Evolutionary conservation across 2,888 invertebrate species (phyloP).

Genomic region (Latheticus oryzae): DNA sequence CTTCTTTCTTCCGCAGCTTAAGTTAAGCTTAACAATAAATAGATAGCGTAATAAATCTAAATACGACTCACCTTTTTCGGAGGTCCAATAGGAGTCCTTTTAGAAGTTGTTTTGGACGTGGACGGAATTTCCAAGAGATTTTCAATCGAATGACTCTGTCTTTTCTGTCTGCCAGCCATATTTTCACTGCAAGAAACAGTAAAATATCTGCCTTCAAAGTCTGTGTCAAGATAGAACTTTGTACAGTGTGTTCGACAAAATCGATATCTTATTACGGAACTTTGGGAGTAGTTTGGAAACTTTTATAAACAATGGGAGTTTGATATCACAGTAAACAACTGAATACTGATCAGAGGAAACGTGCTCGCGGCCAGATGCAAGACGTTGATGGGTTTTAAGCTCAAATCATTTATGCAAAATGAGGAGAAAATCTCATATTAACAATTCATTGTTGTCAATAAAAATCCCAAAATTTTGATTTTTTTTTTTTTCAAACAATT

Average conservation of each 20-base stretch:
- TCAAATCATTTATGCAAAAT: too few relatives aligned
- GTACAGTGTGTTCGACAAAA: conserved; percentile 50
- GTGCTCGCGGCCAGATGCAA: conserved; percentile 39
- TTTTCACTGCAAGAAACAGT: conserved; percentile 57
- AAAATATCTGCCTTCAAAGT: conserved; percentile 53
- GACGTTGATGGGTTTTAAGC: too few relatives aligned
- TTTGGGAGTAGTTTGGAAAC: conserved; percentile 60
- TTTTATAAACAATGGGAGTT: conserved; percentile 63
- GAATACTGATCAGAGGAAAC: conserved; percentile 58
- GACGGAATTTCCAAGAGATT: conserved; percentile 68
- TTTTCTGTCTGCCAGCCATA: conserved; percentile 63
- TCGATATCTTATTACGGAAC: conserved; percentile 63
- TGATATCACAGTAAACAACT: conserved; percentile 62
- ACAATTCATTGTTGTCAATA: too few relatives aligned
- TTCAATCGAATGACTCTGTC: conserved; percentile 69
- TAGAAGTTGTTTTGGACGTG: conserved; percentile 54
- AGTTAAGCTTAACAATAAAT: background rate
- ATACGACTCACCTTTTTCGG: conserved; percentile 65
- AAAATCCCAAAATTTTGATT: too few relatives aligned
- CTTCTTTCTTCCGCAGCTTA: background rate
- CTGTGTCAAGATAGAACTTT: conserved; percentile 48
- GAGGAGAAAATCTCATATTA: too few relatives aligned
- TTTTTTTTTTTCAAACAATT: too few relatives aligned
- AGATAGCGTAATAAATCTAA: conserved; percentile 4
- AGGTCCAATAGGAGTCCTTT: conserved; percentile 53